phyloP scores from a whole-genome alignment of 2,113 vertebrate genomes.

The Steatornis caripensis region DNA sequence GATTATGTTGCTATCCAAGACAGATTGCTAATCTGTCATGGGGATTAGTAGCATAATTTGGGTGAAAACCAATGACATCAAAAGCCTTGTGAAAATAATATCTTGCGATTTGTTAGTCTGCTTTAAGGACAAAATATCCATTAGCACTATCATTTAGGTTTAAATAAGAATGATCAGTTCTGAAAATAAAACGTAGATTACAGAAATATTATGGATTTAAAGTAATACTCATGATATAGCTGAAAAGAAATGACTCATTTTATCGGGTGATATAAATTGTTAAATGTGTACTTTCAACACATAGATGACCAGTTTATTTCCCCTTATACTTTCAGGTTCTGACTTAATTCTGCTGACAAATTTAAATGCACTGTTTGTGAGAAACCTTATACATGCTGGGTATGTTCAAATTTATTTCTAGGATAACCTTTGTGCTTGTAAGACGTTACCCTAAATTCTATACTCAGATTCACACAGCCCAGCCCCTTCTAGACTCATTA shows the following conservation, averaged over 20 bases:
- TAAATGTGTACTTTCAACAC: background rate
- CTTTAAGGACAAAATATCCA: background rate
- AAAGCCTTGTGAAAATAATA: background rate
- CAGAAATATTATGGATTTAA: background rate
- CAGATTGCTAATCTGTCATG: background rate
- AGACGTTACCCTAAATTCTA: background rate
- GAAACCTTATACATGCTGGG: fast-evolving
- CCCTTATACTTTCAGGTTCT: background rate
- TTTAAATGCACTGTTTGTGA: background rate
- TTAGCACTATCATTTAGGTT: background rate
- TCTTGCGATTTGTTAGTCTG: background rate
- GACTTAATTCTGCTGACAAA: background rate
- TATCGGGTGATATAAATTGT: background rate
- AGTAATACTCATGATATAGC: background rate
- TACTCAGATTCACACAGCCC: background rate
- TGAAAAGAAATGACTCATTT: background rate
- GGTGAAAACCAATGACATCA: background rate
- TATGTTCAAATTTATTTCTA: background rate
- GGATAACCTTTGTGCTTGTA: background rate
- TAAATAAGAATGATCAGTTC: background rate
- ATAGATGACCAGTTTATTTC: background rate
- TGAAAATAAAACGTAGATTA: background rate
- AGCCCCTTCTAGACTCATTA: background rate
- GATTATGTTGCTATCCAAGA: background rate
- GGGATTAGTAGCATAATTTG: background rate